Evolutionary conservation across 1,140 invertebrate species (phyloP).

Genomic region (Pogonomyrmex californicus): DNA sequence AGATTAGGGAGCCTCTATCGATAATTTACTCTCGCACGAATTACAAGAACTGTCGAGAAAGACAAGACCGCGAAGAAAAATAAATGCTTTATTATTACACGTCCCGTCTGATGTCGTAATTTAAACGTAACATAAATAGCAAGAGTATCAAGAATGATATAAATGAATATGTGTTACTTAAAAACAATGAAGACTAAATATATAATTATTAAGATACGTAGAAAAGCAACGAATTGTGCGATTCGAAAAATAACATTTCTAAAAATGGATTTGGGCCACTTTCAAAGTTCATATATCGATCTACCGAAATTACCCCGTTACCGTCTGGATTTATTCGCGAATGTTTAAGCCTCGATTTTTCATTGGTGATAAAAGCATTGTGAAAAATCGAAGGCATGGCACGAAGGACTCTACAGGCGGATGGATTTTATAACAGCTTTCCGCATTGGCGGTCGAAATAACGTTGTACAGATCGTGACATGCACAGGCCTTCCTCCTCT

Average conservation of each 20-base stretch:
- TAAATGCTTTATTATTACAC: conserved; percentile 12
- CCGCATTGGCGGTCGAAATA: conserved; percentile 55
- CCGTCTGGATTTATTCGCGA: conserved; percentile 29
- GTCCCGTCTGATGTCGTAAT: background rate
- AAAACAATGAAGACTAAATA: background rate
- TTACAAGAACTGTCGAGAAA: conserved; percentile 5
- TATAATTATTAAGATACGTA: background rate
- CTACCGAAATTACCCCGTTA: conserved; percentile 21
- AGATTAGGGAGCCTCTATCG: conserved; percentile 29
- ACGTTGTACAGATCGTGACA: conserved; percentile 61
- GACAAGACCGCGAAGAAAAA: background rate
- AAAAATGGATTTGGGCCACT: conserved; percentile 23
- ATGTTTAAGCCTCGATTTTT: conserved; percentile 41
- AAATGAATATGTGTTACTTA: background rate
- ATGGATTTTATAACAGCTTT: conserved; percentile 66
- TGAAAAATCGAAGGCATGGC: conserved; percentile 51
- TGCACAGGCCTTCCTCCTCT: conserved; percentile 38
- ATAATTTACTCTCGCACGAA: conserved; percentile 40
- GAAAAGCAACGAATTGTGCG: background rate
- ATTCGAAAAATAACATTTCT: background rate
- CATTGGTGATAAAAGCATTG: conserved; percentile 10
- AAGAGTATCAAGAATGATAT: background rate
- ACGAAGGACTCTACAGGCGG: conserved; percentile 47
- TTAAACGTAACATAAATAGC: background rate
- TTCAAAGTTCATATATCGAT: conserved; percentile 31